Evolutionary conservation across 2,113 vertebrate genomes (phyloP).

Genomic region (Setophaga kirtlandii): DNA sequence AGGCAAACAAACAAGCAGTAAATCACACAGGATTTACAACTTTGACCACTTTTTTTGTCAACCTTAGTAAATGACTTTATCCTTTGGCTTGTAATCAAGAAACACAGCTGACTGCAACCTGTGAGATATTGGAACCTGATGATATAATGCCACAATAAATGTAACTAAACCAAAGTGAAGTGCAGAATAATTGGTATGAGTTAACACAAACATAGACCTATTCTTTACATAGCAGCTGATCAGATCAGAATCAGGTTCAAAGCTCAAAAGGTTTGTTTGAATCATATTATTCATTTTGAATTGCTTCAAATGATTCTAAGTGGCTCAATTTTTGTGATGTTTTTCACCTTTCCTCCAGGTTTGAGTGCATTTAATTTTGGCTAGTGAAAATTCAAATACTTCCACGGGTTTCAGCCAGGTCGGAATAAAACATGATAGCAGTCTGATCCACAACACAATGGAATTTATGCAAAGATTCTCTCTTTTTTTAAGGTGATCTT

Average conservation of each 20-base stretch:
- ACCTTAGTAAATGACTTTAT: background rate
- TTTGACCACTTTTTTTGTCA: background rate
- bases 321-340: background rate
- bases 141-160: background rate
- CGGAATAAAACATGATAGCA: background rate
- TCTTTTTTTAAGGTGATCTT: background rate
- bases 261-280: background rate
- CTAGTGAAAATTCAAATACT: background rate
- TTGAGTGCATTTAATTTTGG: background rate
- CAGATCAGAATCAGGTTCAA: background rate
- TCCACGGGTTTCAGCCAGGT: background rate
- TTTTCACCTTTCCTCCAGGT: background rate
- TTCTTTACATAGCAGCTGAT: background rate
- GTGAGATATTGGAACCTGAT: background rate
- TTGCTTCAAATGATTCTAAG: background rate
- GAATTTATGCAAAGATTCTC: background rate
- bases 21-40: background rate
- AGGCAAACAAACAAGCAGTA: background rate
- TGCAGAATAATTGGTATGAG: background rate
- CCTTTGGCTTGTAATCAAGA: background rate
- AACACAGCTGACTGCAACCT: background rate
- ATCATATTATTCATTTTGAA: background rate
- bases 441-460: background rate
- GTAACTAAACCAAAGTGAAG: background rate
- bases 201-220: background rate